Conservation (phyloP, 2,113 vertebrate species). For the Notechis scutatus region DNA sequence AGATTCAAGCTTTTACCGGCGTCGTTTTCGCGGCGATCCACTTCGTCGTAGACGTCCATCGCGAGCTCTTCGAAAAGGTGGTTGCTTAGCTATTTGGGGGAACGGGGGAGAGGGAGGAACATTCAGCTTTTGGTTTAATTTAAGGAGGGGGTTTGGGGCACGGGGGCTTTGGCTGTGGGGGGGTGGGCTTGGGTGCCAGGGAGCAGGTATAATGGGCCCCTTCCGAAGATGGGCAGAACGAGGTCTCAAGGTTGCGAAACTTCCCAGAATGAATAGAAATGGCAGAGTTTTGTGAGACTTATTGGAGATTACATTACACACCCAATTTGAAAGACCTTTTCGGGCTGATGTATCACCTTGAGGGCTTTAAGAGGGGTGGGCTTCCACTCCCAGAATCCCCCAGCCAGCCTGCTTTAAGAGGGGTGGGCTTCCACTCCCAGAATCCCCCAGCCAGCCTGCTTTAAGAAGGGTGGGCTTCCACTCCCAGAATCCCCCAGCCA, state of each 20-base stretch:
- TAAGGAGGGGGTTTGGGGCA: background rate
- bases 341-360: no score
- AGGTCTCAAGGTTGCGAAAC: background rate
- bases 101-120: rapidly evolving
- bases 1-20: constrained; percentile 76
- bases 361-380: background rate
- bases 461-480: no score
- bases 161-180: background rate
- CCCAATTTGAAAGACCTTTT: background rate
- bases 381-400: background rate
- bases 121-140: background rate
- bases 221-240: background rate
- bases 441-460: no score
- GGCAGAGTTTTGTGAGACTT: background rate
- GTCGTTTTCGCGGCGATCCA: constrained; percentile 96
- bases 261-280: background rate
- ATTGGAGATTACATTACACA: background rate
- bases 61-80: constrained; percentile 95
- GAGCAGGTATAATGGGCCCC: background rate
- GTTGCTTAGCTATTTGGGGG: constrained; percentile 85
- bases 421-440: no score
- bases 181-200: background rate
- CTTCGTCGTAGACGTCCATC: constrained; percentile 97
- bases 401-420: no score
- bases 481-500: no score